A percentile compares a stretch with the other conserved stretches of the same genome.
phyloP scores from a whole-genome alignment of 2,888 invertebrate species.

The Choreutis nemorana region DNA sequence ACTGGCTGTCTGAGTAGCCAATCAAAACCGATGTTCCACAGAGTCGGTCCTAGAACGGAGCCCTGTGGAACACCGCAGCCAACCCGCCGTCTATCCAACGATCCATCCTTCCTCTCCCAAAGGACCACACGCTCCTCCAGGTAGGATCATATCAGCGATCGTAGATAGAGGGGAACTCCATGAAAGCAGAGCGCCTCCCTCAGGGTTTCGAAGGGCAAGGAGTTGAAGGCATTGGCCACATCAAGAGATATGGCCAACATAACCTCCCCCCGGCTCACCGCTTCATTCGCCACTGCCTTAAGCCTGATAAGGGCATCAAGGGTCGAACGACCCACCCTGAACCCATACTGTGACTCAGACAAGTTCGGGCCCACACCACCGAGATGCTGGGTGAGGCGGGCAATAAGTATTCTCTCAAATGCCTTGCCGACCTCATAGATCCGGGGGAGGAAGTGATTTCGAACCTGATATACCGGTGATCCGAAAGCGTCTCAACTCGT shows the following conservation, averaged over 20 bases:
- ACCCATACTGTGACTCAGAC: conserved; percentile 3
- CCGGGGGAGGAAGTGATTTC: too few relatives aligned
- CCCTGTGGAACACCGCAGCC: not conserved
- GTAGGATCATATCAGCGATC: not conserved
- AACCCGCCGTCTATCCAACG: not conserved
- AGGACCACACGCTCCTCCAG: not conserved
- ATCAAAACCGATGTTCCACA: conserved; percentile 1
- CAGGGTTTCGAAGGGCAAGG: conserved; percentile 2
- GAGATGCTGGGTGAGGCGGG: conserved; percentile 6
- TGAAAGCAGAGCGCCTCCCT: conserved; percentile 5
- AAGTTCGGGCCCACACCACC: conserved; percentile 6
- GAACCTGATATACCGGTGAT: too few relatives aligned
- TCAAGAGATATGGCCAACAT: conserved; percentile 5
- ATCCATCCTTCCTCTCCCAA: not conserved
- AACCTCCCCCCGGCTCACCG: not conserved
- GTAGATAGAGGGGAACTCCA: conserved; percentile 4
- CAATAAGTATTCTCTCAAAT: conserved; percentile 5
- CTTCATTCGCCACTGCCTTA: not conserved
- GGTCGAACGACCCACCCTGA: conserved; percentile 8
- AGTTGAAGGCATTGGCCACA: conserved; percentile 4
- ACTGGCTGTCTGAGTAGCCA: not conserved
- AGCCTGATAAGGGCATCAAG: conserved; percentile 6
- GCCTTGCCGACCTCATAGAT: not conserved
- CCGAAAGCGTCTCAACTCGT: conserved; percentile 1
- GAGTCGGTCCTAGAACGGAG: not conserved